phyloP scores from a whole-genome alignment of 2,888 invertebrate species.

The Melipona bicolor region DNA sequence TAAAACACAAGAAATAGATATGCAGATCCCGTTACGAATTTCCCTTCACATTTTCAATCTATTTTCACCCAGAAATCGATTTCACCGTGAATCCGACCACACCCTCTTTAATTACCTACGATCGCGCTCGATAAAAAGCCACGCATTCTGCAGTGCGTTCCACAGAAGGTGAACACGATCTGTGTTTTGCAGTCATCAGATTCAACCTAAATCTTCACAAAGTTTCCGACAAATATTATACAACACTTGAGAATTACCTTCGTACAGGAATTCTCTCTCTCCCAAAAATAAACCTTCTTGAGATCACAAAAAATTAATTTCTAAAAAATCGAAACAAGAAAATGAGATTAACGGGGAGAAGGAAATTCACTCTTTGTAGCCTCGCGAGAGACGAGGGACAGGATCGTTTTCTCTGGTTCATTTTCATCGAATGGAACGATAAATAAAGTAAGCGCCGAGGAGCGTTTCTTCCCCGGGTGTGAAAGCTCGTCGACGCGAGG shows the following conservation, averaged over 20 bases:
- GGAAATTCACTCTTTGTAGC: neutral
- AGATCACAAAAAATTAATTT: too few relatives aligned
- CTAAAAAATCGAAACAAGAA: too few relatives aligned
- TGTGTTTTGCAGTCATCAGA: neutral
- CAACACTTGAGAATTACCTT: too few relatives aligned
- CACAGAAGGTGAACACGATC: neutral
- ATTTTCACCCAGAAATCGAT: constrained; percentile 27
- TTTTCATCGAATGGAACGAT: constrained; percentile 9
- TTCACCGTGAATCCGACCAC: constrained; percentile 29
- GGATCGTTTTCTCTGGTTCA: neutral
- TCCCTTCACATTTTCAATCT: neutral
- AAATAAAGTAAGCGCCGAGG: neutral
- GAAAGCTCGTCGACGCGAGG: neutral
- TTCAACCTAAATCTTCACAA: neutral
- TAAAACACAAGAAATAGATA: neutral
- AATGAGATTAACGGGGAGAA: neutral
- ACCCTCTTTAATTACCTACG: constrained; percentile 4
- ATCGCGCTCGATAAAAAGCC: neutral
- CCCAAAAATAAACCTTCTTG: too few relatives aligned
- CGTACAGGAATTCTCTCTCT: too few relatives aligned
- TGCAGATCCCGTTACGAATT: neutral
- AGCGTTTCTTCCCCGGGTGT: neutral
- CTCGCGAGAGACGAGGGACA: neutral
- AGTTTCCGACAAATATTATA: neutral
- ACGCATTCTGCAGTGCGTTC: neutral